Evolutionary conservation across 2,113 vertebrate genomes (phyloP).

Genomic region (Perca schrenkii): DNA sequence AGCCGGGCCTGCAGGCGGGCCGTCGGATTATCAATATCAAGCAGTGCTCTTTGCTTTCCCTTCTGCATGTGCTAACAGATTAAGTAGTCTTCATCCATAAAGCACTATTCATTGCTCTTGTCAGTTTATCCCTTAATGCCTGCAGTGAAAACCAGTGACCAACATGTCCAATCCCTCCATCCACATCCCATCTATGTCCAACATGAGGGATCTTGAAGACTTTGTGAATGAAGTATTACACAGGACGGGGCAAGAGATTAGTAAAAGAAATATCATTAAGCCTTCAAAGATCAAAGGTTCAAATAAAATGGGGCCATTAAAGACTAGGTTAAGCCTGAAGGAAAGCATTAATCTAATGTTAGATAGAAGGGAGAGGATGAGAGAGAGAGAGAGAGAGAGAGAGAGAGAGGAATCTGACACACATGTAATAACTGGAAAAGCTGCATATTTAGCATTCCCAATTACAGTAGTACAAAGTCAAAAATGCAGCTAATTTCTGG

Average conservation of each 20-base stretch:
- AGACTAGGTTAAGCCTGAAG: conserved; percentile 76
- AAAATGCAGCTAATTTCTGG: conserved; percentile 21
- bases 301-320: conserved; percentile 78
- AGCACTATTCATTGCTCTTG: conserved; percentile 29
- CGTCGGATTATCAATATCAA: neutral
- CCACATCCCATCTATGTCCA: conserved; percentile 29
- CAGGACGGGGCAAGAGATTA: conserved; percentile 63
- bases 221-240: conserved; percentile 69
- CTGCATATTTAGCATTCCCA: conserved; percentile 45
- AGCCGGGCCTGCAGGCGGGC: no score
- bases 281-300: conserved; percentile 71
- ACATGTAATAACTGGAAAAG: conserved; percentile 40
- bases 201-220: conserved; percentile 50
- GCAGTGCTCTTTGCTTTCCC: neutral
- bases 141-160: conserved; percentile 36
- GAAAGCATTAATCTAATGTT: conserved; percentile 72
- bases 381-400: conserved; percentile 8
- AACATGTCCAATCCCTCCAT: conserved; percentile 39
- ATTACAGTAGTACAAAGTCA: conserved; percentile 42
- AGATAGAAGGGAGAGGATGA: conserved; percentile 39
- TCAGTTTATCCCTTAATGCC: conserved; percentile 62
- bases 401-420: conserved; percentile 52
- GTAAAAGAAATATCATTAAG: conserved; percentile 76
- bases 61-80: conserved; percentile 39
- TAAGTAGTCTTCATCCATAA: conserved; percentile 45